Evolutionary conservation across 2,113 vertebrate genomes (phyloP).

Genomic region (Zosterops lateralis): DNA sequence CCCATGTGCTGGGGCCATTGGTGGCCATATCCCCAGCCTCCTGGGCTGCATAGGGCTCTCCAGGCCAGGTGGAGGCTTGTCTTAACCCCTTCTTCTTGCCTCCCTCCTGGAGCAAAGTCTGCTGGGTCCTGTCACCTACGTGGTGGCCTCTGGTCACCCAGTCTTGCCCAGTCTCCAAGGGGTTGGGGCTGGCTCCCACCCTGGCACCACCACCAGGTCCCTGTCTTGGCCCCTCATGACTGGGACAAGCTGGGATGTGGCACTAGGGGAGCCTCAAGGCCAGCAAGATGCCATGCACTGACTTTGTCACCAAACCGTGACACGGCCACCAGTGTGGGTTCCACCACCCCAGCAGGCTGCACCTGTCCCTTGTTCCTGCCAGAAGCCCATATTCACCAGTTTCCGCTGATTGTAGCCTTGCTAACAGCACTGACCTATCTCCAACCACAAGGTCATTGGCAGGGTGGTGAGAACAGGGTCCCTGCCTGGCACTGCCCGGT

Average conservation of each 20-base stretch:
- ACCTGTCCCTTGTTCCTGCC: not conserved
- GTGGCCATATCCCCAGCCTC: rapidly evolving
- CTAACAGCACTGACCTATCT: not conserved
- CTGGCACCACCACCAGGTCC: not conserved
- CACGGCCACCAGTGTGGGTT: not conserved
- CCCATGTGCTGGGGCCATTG: not conserved
- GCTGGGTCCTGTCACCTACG: not conserved
- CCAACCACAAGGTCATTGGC: not conserved
- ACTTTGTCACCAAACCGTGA: not conserved
- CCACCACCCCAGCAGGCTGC: not conserved
- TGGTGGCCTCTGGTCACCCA: not conserved
- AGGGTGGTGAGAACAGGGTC: rapidly evolving
- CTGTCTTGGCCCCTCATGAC: not conserved
- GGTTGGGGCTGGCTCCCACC: not conserved
- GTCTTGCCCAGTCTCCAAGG: not conserved
- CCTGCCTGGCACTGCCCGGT: not conserved
- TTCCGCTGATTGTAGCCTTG: rapidly evolving
- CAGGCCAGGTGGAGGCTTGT: not conserved
- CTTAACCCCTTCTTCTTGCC: not conserved
- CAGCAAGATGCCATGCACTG: not conserved
- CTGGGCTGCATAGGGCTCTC: not conserved
- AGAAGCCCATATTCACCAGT: constrained; percentile 31
- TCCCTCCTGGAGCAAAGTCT: not conserved
- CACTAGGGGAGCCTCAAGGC: not conserved
- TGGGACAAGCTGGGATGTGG: not conserved